Percentiles rank a stretch among this genome's conserved stretches.
phyloP scores from a whole-genome alignment of 2,113 vertebrate species.

The Vanacampus margaritifer region DNA sequence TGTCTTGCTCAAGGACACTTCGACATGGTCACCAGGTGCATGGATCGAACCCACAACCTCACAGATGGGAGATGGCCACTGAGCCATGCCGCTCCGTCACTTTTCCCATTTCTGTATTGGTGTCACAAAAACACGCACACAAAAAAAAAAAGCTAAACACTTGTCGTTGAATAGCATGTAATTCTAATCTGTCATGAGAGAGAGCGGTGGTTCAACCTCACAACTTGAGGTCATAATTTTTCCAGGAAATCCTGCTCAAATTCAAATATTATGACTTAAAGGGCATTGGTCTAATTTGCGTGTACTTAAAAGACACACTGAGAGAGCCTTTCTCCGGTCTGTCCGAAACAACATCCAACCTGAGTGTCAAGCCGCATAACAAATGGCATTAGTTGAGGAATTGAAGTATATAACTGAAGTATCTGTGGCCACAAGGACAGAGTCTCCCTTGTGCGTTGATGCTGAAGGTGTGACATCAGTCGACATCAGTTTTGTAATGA shows the following conservation, averaged over 20 bases:
- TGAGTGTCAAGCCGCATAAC: slow-evolving; percentile 26
- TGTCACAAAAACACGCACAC: not conserved
- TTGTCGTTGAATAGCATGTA: not conserved
- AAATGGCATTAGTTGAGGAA: slow-evolving; percentile 27
- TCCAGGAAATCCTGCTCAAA: not conserved
- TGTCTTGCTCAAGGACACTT: no score
- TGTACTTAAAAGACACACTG: not conserved
- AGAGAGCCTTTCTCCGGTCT: not conserved
- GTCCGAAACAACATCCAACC: slow-evolving; percentile 21
- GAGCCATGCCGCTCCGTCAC: no score
- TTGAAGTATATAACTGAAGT: slow-evolving; percentile 48
- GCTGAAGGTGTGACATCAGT: slow-evolving; percentile 56
- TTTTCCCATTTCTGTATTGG: not conserved
- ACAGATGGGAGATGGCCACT: no score
- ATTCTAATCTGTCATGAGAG: not conserved
- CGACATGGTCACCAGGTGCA: no score
- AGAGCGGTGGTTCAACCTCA: not conserved
- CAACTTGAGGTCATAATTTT: not conserved
- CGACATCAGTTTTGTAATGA: slow-evolving; percentile 68
- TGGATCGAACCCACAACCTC: no score
- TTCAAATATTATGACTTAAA: not conserved
- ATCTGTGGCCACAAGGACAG: slow-evolving; percentile 47
- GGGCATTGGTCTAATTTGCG: not conserved
- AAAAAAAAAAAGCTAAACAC: not conserved
- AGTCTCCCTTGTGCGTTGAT: slow-evolving; percentile 43